phyloP scores from a whole-genome alignment of 1,140 invertebrate genomes.

The Bombus picipes region DNA sequence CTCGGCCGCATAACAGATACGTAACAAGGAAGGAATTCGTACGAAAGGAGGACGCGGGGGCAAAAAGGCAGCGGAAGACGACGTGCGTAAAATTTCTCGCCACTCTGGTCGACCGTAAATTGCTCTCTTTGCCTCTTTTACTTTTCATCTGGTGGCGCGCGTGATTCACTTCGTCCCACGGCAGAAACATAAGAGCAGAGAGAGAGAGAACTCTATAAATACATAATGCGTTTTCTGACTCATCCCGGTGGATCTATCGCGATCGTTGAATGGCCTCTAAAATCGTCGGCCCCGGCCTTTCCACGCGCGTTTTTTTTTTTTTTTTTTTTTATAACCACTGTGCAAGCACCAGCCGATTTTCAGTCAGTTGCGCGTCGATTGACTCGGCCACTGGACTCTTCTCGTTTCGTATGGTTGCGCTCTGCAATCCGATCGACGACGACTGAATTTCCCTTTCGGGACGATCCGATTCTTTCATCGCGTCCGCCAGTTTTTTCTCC shows the following conservation, averaged over 20 bases:
- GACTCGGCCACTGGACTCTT: not conserved
- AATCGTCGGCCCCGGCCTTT: slow-evolving; percentile 2
- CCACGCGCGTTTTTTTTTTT: not conserved
- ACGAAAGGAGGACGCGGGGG: slow-evolving; percentile 23
- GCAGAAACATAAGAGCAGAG: slow-evolving; percentile 26
- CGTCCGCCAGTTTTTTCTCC: not conserved
- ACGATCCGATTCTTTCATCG: slow-evolving; percentile 10
- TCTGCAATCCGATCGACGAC: not conserved
- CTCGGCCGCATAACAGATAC: slow-evolving; percentile 15
- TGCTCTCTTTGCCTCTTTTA: not conserved
- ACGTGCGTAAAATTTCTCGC: slow-evolving; percentile 3
- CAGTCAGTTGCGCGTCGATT: not conserved
- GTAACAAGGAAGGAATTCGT: slow-evolving; percentile 35
- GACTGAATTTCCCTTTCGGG: slow-evolving; percentile 27
- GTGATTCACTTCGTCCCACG: slow-evolving; percentile 37
- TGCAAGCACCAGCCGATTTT: not conserved
- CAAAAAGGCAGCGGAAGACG: not conserved
- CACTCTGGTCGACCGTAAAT: not conserved
- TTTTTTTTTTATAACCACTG: not conserved
- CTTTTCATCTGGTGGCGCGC: not conserved
- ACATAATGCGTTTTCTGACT: slow-evolving; percentile 61
- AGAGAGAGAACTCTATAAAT: slow-evolving; percentile 65
- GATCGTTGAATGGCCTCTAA: slow-evolving; percentile 38
- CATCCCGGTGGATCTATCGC: slow-evolving; percentile 32
- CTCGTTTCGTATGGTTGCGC: not conserved